Evolutionary conservation across 2,113 vertebrate species (phyloP).

Genomic region (Oplegnathus fasciatus): DNA sequence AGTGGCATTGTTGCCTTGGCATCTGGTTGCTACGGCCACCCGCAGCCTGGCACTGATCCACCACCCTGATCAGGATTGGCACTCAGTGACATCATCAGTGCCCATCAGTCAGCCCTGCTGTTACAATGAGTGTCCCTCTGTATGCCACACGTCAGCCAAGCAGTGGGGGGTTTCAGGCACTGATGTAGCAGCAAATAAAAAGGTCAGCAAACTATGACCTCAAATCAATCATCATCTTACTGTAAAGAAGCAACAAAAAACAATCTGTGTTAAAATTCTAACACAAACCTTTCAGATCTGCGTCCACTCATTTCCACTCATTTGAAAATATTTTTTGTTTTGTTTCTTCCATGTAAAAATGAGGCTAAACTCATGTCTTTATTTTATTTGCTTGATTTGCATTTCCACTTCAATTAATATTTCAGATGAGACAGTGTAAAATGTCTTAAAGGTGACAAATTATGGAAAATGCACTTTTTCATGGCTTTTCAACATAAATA

Average conservation of each 20-base stretch:
- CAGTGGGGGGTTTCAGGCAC: constrained; percentile 10
- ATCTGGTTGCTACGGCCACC: constrained; percentile 74
- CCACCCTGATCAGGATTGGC: constrained; percentile 72
- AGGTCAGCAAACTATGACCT: constrained; percentile 32
- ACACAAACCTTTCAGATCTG: neutral
- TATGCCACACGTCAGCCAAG: constrained; percentile 39
- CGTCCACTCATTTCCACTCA: neutral
- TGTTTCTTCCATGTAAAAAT: neutral
- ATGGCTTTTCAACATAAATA: no score
- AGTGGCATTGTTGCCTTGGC: constrained; percentile 69
- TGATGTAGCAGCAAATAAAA: constrained; percentile 8
- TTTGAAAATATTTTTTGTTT: neutral
- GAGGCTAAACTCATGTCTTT: neutral
- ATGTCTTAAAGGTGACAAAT: no score
- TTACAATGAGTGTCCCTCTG: constrained; percentile 56
- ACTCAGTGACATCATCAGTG: constrained; percentile 78
- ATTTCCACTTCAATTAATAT: neutral
- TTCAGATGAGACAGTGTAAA: neutral
- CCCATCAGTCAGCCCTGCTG: constrained; percentile 70
- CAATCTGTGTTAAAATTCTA: neutral
- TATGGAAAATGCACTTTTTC: no score
- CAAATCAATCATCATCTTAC: constrained; percentile 4
- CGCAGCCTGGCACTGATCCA: constrained; percentile 71
- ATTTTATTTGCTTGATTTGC: neutral
- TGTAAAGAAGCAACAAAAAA: no score